Percentiles rank a stretch among this genome's conserved stretches.
phyloP scores from a whole-genome alignment of 2,888 invertebrate species.

The Mythimna pallens region DNA sequence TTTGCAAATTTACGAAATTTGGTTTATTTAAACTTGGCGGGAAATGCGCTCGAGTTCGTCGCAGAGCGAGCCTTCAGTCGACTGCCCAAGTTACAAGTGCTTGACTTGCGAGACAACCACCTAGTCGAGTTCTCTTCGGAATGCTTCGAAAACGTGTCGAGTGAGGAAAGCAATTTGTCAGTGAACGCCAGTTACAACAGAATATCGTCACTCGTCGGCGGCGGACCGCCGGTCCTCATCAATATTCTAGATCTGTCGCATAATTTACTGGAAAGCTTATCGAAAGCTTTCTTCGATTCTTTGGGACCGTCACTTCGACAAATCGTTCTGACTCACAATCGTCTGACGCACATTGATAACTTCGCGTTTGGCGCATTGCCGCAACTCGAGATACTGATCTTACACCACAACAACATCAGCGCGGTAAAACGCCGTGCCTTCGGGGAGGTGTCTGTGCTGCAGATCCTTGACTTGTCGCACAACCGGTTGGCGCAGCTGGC shows the following conservation, averaged over 20 bases:
- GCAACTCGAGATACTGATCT: constrained; percentile 84
- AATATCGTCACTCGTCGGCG: constrained; percentile 79
- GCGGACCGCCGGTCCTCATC: constrained; percentile 83
- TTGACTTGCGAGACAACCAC: constrained; percentile 94
- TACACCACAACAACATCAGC: constrained; percentile 93
- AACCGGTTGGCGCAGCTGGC: constrained; percentile 73
- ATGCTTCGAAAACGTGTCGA: constrained; percentile 92
- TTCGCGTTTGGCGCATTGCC: constrained; percentile 71
- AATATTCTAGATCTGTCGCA: constrained; percentile 92
- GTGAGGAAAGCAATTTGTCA: constrained; percentile 90
- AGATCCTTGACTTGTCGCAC: constrained; percentile 76
- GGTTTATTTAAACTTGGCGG: constrained; percentile 94
- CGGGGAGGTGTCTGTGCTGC: constrained; percentile 80
- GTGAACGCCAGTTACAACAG: constrained; percentile 94
- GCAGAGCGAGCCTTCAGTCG: constrained; percentile 93
- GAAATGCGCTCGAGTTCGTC: constrained; percentile 93
- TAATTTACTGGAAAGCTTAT: constrained; percentile 91
- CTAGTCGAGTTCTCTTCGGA: constrained; percentile 92
- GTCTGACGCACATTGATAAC: constrained; percentile 82
- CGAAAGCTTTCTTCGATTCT: constrained; percentile 90
- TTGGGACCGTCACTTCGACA: constrained; percentile 72
- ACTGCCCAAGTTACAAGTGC: constrained; percentile 92
- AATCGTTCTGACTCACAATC: constrained; percentile 91
- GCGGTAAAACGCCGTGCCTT: constrained; percentile 93
- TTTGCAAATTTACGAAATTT: constrained; percentile 93